Evolutionary conservation across 1,140 invertebrate species (phyloP).

Genomic region (Triops longicaudatus): DNA sequence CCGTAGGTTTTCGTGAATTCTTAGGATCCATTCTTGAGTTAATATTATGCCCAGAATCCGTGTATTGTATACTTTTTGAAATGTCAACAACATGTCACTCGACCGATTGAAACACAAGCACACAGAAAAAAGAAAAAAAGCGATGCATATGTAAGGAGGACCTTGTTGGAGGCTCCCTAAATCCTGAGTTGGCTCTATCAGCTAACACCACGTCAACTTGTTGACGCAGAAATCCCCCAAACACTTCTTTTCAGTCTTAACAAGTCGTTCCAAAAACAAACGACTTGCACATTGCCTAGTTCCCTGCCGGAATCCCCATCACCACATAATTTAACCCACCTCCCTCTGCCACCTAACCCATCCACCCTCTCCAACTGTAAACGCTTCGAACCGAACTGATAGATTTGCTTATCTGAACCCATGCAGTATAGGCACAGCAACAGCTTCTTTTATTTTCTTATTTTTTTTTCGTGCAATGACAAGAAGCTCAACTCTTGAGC

Average conservation of each 20-base stretch:
- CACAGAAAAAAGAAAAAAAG: neutral
- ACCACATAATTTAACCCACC: too few species aligned
- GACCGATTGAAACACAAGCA: neutral
- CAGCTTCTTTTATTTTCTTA: neutral
- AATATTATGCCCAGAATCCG: too few species aligned
- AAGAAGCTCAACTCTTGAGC: neutral
- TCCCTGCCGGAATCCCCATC: neutral
- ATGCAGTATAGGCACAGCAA: neutral
- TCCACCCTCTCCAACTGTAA: neutral
- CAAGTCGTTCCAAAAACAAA: conserved; percentile 8
- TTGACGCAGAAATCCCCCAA: conserved; percentile 1
- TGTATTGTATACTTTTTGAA: too few species aligned
- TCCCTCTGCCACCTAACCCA: too few species aligned
- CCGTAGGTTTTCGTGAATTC: too few species aligned
- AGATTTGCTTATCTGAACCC: conserved; percentile 6
- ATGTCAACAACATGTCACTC: too few species aligned
- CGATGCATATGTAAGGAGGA: neutral
- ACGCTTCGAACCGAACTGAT: neutral
- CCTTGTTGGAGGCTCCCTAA: neutral
- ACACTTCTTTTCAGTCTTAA: neutral
- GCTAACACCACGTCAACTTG: conserved; percentile 14
- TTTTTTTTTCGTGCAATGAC: neutral
- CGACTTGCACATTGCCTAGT: neutral
- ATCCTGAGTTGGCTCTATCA: neutral
- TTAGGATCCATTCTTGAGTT: too few species aligned